phyloP scores from a whole-genome alignment of 2,888 invertebrate species.

The Athrips mouffetella region DNA sequence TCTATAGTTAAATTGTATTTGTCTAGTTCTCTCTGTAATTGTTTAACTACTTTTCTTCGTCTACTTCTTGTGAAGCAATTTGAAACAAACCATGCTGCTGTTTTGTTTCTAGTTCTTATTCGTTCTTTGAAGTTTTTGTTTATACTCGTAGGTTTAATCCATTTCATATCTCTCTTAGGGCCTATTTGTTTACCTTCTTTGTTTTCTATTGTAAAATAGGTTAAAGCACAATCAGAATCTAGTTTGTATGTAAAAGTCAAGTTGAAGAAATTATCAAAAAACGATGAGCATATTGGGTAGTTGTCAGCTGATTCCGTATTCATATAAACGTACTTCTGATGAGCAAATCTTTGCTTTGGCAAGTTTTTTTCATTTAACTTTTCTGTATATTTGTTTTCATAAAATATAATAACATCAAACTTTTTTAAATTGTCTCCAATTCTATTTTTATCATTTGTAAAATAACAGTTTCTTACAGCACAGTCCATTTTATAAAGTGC shows the following conservation, averaged over 20 bases:
- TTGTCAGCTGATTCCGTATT: constrained; percentile 35
- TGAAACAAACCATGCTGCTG: not conserved
- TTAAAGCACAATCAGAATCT: constrained; percentile 26
- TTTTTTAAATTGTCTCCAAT: constrained; percentile 29
- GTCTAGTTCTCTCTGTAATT: not conserved
- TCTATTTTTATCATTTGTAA: constrained; percentile 29
- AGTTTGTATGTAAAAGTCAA: constrained; percentile 41
- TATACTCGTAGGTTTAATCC: no score
- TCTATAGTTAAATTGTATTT: no score
- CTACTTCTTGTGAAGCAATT: not conserved
- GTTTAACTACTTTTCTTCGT: not conserved
- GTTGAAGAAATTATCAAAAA: constrained; percentile 35
- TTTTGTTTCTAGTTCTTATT: not conserved
- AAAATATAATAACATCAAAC: constrained; percentile 37
- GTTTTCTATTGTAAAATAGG: not conserved
- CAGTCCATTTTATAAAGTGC: constrained; percentile 33
- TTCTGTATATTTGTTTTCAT: constrained; percentile 18
- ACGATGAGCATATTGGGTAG: constrained; percentile 32
- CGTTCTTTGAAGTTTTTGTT: not conserved
- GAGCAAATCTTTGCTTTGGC: constrained; percentile 27
- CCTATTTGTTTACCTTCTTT: not conserved
- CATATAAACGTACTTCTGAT: constrained; percentile 36
- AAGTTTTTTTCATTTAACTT: not conserved
- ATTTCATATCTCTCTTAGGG: not conserved
- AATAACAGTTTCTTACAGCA: constrained; percentile 33